Evolutionary conservation across 1,140 invertebrate species (phyloP).

Genomic region (Sarcophaga bullata): DNA sequence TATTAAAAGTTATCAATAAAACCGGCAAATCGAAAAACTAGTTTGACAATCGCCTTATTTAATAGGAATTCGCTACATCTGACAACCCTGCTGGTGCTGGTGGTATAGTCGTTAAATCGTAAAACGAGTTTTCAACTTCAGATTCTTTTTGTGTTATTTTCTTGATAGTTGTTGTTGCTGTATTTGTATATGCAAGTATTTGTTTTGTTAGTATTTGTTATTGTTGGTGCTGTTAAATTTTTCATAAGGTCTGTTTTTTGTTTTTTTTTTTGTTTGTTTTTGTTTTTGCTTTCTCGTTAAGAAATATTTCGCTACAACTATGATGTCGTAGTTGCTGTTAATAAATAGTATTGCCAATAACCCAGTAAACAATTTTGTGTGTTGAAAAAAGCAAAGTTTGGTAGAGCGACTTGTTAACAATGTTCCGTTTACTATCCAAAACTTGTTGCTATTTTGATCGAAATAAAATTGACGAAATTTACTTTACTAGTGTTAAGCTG

Average conservation of each 20-base stretch:
- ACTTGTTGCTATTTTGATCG: too few relatives aligned
- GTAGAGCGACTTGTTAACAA: too few relatives aligned
- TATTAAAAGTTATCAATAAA: too few relatives aligned
- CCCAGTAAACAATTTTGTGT: neutral
- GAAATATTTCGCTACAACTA: slow-evolving; percentile 20
- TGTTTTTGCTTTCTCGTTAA: neutral
- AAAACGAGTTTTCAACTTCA: slow-evolving; percentile 34
- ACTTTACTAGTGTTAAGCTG: too few relatives aligned
- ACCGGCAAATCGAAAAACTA: too few relatives aligned
- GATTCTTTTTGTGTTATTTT: slow-evolving; percentile 28
- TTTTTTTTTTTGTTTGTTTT: slow-evolving; percentile 18
- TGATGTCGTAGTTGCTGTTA: neutral
- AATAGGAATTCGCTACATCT: too few relatives aligned
- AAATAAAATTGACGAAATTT: too few relatives aligned
- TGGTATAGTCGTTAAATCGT: neutral
- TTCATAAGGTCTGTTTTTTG: neutral
- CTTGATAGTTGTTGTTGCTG: neutral
- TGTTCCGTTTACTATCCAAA: too few relatives aligned
- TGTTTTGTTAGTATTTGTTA: neutral
- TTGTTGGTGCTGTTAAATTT: neutral
- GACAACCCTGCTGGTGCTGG: neutral
- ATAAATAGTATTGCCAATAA: neutral
- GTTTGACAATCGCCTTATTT: too few relatives aligned
- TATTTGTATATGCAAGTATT: slow-evolving; percentile 28
- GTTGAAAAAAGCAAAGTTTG: too few relatives aligned